Evolutionary conservation across 2,888 invertebrate genomes (phyloP).

Genomic region (Amblyjoppa proteus): DNA sequence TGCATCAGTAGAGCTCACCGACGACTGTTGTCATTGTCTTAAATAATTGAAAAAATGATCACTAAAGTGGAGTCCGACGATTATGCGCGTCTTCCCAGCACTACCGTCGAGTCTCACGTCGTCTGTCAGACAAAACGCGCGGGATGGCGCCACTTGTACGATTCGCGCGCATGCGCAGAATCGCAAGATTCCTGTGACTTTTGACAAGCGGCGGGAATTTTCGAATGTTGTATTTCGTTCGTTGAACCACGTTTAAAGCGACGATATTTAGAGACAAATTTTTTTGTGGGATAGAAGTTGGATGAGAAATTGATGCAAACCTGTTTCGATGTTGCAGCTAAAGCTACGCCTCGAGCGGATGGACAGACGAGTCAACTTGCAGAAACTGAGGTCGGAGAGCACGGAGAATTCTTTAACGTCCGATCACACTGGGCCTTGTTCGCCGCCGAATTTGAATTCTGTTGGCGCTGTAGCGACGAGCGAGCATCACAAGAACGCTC

Average conservation of each 20-base stretch:
- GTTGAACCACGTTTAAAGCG: background rate
- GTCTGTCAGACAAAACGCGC: slow-evolving; percentile 15
- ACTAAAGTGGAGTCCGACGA: background rate
- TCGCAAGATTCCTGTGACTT: background rate
- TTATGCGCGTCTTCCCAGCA: slow-evolving; percentile 14
- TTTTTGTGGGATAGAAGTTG: background rate
- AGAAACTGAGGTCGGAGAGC: slow-evolving; percentile 82
- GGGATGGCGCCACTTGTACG: slow-evolving; percentile 12
- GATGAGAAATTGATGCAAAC: background rate
- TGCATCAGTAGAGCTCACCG: background rate
- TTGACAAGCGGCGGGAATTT: slow-evolving; percentile 10
- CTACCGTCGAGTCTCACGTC: slow-evolving; percentile 25
- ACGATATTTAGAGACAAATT: background rate
- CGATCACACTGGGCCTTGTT: slow-evolving; percentile 80
- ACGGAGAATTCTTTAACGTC: slow-evolving; percentile 79
- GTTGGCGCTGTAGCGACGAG: slow-evolving; percentile 64
- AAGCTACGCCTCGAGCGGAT: slow-evolving; percentile 89
- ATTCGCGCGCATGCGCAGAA: slow-evolving; percentile 6
- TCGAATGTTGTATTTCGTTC: background rate
- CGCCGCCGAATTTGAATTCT: slow-evolving; percentile 80
- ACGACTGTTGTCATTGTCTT: background rate
- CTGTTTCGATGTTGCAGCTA: slow-evolving; percentile 86
- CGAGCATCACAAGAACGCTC: slow-evolving; percentile 72
- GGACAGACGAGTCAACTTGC: slow-evolving; percentile 87
- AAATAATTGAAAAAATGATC: background rate